Evolutionary conservation across 2,888 invertebrate genomes (phyloP), one percentile per base, ranked within the genome.

Genomic region (Phyto melanocephala): DNA sequence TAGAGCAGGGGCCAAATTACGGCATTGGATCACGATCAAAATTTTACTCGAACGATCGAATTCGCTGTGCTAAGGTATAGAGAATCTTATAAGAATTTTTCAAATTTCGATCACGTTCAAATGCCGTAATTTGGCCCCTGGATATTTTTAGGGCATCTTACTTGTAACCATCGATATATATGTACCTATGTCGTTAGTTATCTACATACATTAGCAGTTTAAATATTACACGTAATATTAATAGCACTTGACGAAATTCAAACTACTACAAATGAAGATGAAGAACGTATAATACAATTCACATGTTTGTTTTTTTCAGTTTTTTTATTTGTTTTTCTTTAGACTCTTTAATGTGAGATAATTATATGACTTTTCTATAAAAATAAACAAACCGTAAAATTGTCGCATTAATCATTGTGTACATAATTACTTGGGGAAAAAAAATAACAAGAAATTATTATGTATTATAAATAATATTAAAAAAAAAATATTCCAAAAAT

Each of bases 171-270:
- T n/a, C n/a, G n/a, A n/a, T n/a, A n/a, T n/a, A n/a, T n/a, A n/a
- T n/a, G n/a, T n/a, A n/a, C n/a, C n/a, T n/a, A n/a, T n/a, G n/a
- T n/a, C n/a, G n/a, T n/a, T n/a, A n/a, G n/a, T n/a, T n/a, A n/a
- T n/a, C n/a, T n/a, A n/a, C n/a, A n/a, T n/a, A n/a, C n/a, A n/a
- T n/a, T n/a, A n/a, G n/a, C n/a, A n/a, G n/a, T n/a, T n/a, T n/a
- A n/a, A 50, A 13, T 28, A 13, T 47, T 11, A 35, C 37, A 56
- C 35, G 54, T 75, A 56, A 58, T 40, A 60, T 42, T 42, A 42
- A 54, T 35, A 28, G 10, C 20, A 62, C 33, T 68, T 68, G 58
- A 54, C 35, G 68, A 77, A 70, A 70, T 68, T n/a, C n/a, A n/a
- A n/a, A 54, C 28, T 20, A 15, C 10, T 50, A 7, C 11, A 62